Conservation (phyloP, 2,797 vertebrate genomes). For the Coracias cyanogaster region DNA sequence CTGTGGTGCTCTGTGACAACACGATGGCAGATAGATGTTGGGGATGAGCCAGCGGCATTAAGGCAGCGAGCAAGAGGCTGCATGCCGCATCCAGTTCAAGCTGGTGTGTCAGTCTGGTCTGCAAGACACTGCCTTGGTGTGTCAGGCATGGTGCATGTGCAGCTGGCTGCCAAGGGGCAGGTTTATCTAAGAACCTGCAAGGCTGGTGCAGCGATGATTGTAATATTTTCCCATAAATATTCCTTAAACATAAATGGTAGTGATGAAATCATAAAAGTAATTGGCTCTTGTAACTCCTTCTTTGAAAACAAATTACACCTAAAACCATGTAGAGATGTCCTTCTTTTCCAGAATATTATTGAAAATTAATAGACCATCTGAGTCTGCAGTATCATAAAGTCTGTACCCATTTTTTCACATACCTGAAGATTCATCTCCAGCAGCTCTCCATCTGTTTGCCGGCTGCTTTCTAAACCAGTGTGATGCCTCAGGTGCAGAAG, state of each 20-base stretch:
- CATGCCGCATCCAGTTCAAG: not conserved
- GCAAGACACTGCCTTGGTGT: not conserved
- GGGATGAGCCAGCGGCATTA: not conserved
- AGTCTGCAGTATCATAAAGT: conserved; percentile 20
- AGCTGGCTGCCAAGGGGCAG: not conserved
- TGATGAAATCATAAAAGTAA: conserved; percentile 11
- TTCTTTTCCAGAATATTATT: conserved; percentile 34
- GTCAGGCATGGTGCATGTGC: not conserved
- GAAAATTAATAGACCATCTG: conserved; percentile 54
- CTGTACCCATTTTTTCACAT: conserved; percentile 20
- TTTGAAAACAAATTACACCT: conserved; percentile 20
- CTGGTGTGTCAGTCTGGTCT: not conserved
- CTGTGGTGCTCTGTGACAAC: not conserved
- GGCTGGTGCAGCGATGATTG: not conserved
- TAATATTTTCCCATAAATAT: conserved; percentile 8
- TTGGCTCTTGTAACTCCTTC: not conserved
- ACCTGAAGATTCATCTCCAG: conserved; percentile 63
- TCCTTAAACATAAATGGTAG: not conserved
- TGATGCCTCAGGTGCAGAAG: conserved; percentile 36
- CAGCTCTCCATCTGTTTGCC: conserved; percentile 70
- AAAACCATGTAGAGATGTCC: not conserved
- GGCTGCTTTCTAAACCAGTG: conserved; percentile 51
- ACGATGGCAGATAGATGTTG: not conserved
- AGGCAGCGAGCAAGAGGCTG: not conserved
- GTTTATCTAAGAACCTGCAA: not conserved